Evolutionary conservation across 2,797 vertebrate species (phyloP), one percentile per base, ranked within the genome.

Genomic region (Dermochelys coriacea): DNA sequence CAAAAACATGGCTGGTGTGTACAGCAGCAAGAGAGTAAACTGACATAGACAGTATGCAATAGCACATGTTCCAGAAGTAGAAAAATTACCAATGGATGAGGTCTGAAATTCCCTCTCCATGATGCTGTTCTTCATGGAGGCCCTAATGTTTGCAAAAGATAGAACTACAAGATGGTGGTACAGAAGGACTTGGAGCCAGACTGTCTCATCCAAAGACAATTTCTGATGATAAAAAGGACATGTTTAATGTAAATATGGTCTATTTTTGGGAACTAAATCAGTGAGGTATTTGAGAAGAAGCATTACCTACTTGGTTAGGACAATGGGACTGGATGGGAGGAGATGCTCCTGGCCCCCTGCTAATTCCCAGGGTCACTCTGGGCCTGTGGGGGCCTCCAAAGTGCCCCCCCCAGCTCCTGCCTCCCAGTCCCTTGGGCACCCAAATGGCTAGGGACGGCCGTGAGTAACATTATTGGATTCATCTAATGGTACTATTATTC

Each of bases 241-340:
- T 41, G 59, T 41, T 23, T 21, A 41, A 71, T 41, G 68, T 71
- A 68, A 37, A 68, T 37, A 19, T 12, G 71, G 64, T 23, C 5
- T 37, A 71, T 71, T 21, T 71, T 37, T 71, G 37, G 71, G 10
- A 71, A 23, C 21, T 71, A 71, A 37, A 71, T 71, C 68, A 71
- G 68, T 41, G 11, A 71, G 18, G n/a, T 41, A 37, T 71, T 71
- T 71, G 37, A 71, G 64, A 37, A 21, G n/a, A 37, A 68, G 64
- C 64, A 37, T 68, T 68, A 21, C 19, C 18, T n/a, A 41, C 18
- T 68, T 68, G 19, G 9, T 41, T 71, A 71, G 21, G 21, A 41
- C 10, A 41, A 0, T 9, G 41, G 85, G 37, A 8, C 87, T 18
- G 31, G 25, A 3, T 61, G 25, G 27, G 12, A 79, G 21, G 74